A percentile compares a stretch with the other conserved stretches of the same genome.
These are phyloP conservation scores for Penaeus vannamei DNA, from an alignment of 1,140 invertebrate species.

Conservation along the genomic window DNA sequence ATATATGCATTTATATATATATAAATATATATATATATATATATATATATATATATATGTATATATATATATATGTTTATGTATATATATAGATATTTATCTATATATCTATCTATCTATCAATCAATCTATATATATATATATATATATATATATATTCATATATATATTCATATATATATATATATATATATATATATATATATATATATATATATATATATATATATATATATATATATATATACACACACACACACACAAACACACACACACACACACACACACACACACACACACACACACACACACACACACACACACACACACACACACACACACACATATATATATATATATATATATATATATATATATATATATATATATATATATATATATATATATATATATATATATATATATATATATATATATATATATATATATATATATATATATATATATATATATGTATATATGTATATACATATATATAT, in stretches of 20 bases:
- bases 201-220: constrained; percentile 16
- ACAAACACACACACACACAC: not conserved
- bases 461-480: constrained; percentile 3
- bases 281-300: not conserved
- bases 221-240: constrained; percentile 30
- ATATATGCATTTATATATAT: no score
- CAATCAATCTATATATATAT: not conserved
- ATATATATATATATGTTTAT: no score
- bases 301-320: not conserved
- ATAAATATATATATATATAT: no score
- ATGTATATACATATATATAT: constrained; percentile 25
- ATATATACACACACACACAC: constrained; percentile 1
- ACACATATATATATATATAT: not conserved
- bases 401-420: not conserved
- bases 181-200: not conserved
- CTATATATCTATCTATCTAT: no score
- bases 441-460: constrained; percentile 10
- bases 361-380: not conserved
- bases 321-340: not conserved
- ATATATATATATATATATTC: constrained; percentile 25
- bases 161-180: not conserved
- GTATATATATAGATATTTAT: no score
- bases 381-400: not conserved
- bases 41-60: no score
- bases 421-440: not conserved